phyloP scores from a whole-genome alignment of 2,113 vertebrate genomes.

The Mormoops blainvillei region DNA sequence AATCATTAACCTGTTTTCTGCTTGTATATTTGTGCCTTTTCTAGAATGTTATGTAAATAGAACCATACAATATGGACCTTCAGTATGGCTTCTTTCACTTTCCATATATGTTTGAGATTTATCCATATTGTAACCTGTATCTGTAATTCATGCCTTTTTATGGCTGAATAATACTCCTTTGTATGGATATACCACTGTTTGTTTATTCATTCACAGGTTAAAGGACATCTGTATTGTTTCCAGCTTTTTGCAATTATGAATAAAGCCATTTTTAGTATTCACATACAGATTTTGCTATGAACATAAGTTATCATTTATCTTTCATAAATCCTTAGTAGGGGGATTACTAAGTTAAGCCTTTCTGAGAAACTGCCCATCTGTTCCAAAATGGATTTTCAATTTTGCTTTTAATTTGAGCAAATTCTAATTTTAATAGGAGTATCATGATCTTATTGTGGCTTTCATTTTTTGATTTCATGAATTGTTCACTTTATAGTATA shows the following conservation, averaged over 20 bases:
- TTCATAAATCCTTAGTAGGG: background rate
- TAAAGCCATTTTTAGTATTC: background rate
- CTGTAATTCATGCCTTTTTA: background rate
- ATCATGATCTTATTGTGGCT: background rate
- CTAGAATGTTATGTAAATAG: background rate
- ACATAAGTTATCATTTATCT: background rate
- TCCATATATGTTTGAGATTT: background rate
- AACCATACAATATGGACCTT: background rate
- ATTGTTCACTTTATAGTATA: background rate
- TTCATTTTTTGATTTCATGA: background rate
- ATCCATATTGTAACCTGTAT: background rate
- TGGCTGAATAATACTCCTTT: background rate
- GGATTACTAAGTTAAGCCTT: background rate
- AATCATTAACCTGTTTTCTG: background rate
- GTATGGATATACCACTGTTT: background rate
- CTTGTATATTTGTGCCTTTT: background rate
- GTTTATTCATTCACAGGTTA: background rate
- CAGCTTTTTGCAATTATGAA: background rate
- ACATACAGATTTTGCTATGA: background rate
- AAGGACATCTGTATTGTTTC: background rate
- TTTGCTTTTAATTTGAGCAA: background rate
- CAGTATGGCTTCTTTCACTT: background rate
- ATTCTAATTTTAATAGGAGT: background rate
- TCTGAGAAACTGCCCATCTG: background rate
- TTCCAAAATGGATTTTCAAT: background rate